phyloP scores from a whole-genome alignment of 2,888 invertebrate species.

The Xylophagus ater region DNA sequence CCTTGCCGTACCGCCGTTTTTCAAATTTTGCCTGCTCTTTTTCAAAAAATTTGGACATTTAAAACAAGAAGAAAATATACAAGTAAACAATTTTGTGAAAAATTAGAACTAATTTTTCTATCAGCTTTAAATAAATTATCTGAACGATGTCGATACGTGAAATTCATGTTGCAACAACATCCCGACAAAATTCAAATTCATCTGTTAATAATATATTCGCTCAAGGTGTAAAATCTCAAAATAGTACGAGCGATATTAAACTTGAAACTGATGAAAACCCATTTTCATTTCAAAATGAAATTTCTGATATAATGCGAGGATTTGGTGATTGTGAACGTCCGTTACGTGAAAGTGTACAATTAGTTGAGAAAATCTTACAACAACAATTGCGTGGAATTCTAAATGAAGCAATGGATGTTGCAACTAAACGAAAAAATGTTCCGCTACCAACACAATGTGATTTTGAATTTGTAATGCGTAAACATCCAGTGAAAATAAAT shows the following conservation, averaged over 20 bases:
- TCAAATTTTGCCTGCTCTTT: too few species aligned
- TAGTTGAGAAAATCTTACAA: constrained; percentile 74
- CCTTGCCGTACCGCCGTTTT: too few species aligned
- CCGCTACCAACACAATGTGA: constrained; percentile 47
- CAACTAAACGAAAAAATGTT: constrained; percentile 52
- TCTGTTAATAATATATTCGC: constrained; percentile 6
- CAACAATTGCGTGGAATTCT: constrained; percentile 69
- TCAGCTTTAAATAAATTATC: too few species aligned
- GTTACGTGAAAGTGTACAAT: constrained; percentile 64
- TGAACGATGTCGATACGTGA: constrained; percentile 2
- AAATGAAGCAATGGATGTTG: constrained; percentile 60
- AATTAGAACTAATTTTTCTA: too few species aligned
- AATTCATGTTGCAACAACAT: constrained; percentile 1
- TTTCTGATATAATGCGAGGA: constrained; percentile 84
- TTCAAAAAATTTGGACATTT: too few species aligned
- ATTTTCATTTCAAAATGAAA: constrained; percentile 44
- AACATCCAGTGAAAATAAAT: constrained; percentile 64
- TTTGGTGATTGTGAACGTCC: constrained; percentile 82
- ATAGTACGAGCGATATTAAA: constrained; percentile 10
- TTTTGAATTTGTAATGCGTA: constrained; percentile 71
- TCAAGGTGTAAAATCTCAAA: constrained; percentile 3
- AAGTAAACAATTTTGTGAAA: too few species aligned
- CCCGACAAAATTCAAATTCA: constrained; percentile 6
- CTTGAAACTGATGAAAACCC: constrained; percentile 24
- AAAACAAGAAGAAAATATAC: too few species aligned